These are phyloP conservation scores for Pseudococcus longispinus DNA, from an alignment of 2,888 invertebrate species.

Conservation along the genomic window DNA sequence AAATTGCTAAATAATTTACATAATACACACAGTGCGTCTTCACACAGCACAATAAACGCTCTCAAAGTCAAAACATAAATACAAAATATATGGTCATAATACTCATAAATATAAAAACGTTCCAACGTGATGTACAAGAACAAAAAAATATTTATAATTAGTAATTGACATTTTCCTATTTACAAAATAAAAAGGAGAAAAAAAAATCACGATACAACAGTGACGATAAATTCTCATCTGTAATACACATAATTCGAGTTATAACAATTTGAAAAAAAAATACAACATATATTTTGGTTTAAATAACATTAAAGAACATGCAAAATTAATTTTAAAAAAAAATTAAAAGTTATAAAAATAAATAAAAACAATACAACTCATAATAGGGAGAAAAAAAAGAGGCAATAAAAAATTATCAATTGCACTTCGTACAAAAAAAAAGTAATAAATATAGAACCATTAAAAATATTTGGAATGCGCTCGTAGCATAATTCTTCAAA, in stretches of 20 bases:
- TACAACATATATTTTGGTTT: slow-evolving; percentile 8
- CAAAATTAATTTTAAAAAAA: slow-evolving; percentile 33
- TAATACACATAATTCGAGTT: background rate
- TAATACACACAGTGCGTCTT: background rate
- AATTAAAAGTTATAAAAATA: slow-evolving; percentile 19
- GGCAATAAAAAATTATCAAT: slow-evolving; percentile 38
- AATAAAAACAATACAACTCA: slow-evolving; percentile 44
- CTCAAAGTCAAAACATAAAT: slow-evolving; percentile 37
- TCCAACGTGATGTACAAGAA: slow-evolving; percentile 50
- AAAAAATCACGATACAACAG: slow-evolving; percentile 38
- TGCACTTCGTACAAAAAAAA: slow-evolving; percentile 15
- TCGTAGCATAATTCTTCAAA: background rate
- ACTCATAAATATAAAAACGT: slow-evolving; percentile 17
- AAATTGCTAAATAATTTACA: slow-evolving; percentile 45
- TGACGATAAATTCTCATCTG: slow-evolving; percentile 26
- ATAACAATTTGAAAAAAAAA: slow-evolving; percentile 21
- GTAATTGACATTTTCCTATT: slow-evolving; percentile 45
- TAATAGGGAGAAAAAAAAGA: slow-evolving; percentile 25
- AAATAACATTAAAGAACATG: slow-evolving; percentile 4
- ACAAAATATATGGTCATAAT: slow-evolving; percentile 38
- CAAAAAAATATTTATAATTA: slow-evolving; percentile 44
- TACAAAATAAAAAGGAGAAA: slow-evolving; percentile 29
- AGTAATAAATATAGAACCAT: slow-evolving; percentile 19
- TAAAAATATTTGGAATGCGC: slow-evolving; percentile 30
- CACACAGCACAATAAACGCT: background rate